phyloP scores from a whole-genome alignment of 2,888 invertebrate species.

The Melieria picta region DNA sequence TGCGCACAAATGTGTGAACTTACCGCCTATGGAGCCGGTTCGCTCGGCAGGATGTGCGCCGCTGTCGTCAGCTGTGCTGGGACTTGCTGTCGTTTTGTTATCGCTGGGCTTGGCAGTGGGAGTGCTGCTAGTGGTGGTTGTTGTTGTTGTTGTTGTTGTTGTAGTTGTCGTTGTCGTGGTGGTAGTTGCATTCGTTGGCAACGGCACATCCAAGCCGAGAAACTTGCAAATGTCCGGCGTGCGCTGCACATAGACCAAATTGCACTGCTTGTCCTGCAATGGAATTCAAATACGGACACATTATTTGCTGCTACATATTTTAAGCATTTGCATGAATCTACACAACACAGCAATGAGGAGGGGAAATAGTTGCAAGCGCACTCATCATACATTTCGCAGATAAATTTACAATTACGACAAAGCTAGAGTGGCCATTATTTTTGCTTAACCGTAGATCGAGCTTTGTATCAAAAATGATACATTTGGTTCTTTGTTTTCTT shows the following conservation, averaged over 20 bases:
- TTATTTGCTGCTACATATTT: no score
- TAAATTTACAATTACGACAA: no score
- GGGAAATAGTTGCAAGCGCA: no score
- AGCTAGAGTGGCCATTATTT: no score
- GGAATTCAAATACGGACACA: neutral
- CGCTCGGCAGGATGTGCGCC: constrained; percentile 46
- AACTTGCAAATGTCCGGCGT: constrained; percentile 63
- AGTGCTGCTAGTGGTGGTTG: constrained; percentile 23
- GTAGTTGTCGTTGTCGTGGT: constrained; percentile 39
- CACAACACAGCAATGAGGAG: no score
- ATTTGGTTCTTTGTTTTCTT: no score
- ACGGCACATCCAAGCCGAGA: constrained; percentile 51
- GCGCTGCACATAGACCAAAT: constrained; percentile 59
- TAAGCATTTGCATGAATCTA: no score
- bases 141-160: constrained; percentile 31
- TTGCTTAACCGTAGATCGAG: no score
- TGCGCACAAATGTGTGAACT: constrained; percentile 41
- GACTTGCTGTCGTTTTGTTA: neutral
- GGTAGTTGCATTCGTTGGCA: constrained; percentile 25
- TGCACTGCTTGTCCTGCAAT: constrained; percentile 56
- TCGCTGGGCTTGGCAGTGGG: constrained; percentile 17
- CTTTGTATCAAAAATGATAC: no score
- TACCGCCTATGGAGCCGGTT: constrained; percentile 57
- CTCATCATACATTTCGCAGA: no score
- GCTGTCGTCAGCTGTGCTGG: neutral